These are phyloP conservation scores for Anastatus disparis DNA, from an alignment of 1,140 invertebrate species.

Conservation along the genomic window DNA sequence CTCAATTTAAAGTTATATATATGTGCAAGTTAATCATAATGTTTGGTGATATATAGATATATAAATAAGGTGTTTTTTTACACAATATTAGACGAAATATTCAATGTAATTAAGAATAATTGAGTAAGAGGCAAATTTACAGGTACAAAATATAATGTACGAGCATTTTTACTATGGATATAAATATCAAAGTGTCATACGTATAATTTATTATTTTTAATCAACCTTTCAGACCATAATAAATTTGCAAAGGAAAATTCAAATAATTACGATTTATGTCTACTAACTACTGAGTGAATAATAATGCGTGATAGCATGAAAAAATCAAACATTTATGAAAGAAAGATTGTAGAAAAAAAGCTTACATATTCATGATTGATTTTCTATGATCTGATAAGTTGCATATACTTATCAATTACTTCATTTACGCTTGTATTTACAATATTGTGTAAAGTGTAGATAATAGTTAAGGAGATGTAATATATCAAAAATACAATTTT, in stretches of 20 bases:
- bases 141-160: slow-evolving; percentile 7
- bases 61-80: neutral
- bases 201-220: slow-evolving; percentile 1
- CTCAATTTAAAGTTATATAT: no score
- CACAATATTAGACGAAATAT: slow-evolving; percentile 1
- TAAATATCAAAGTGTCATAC: no score
- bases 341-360: no score
- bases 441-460: slow-evolving; percentile 19
- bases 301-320: neutral
- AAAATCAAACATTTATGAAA: no score
- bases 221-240: slow-evolving; percentile 25
- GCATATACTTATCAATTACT: neutral
- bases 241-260: neutral
- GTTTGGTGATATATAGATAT: slow-evolving; percentile 21
- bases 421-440: slow-evolving; percentile 20
- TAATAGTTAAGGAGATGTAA: no score
- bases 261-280: no score
- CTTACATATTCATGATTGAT: no score
- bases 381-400: slow-evolving; percentile 23
- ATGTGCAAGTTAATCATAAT: slow-evolving; percentile 22
- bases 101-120: neutral
- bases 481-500: no score
- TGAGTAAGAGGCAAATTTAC: slow-evolving; percentile 20
- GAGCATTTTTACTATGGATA: slow-evolving; percentile 13
- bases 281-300: no score